Evolutionary conservation across 2,888 invertebrate species (phyloP).

Genomic region (Xestia rhomboidea): DNA sequence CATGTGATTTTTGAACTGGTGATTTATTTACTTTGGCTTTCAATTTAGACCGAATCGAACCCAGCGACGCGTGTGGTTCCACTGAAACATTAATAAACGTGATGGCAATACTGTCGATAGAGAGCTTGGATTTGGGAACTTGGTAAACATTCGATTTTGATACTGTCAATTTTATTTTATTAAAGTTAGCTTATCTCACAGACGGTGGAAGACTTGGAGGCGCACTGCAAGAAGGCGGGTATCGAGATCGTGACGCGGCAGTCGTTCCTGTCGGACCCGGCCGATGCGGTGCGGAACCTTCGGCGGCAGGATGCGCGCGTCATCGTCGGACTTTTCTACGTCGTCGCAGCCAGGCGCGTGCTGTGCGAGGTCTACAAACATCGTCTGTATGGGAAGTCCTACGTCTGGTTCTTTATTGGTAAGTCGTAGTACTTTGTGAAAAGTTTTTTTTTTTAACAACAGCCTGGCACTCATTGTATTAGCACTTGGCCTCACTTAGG

Average conservation of each 20-base stretch:
- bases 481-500: background rate
- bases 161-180: background rate
- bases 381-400: constrained; percentile 97
- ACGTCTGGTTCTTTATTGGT: constrained; percentile 99
- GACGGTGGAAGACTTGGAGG: constrained; percentile 99
- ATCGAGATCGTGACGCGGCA: constrained; percentile 99
- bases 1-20: constrained; percentile 56
- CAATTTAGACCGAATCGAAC: constrained; percentile 38
- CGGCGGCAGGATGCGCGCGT: constrained; percentile 99
- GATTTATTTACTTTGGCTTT: constrained; percentile 57
- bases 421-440: constrained; percentile 73
- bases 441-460: no score
- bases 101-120: constrained; percentile 8
- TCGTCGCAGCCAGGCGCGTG: constrained; percentile 98
- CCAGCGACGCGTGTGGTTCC: constrained; percentile 39
- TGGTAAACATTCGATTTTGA: constrained; percentile 12
- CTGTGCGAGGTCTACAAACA: constrained; percentile 99
- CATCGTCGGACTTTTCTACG: constrained; percentile 99
- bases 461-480: no score
- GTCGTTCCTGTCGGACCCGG: constrained; percentile 99
- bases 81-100: constrained; percentile 48
- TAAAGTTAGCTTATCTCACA: constrained; percentile 82
- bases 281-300: constrained; percentile 98
- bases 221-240: constrained; percentile 96
- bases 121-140: constrained; percentile 25